Conservation (phyloP, 2,113 vertebrate species). For the Percina caprodes region DNA sequence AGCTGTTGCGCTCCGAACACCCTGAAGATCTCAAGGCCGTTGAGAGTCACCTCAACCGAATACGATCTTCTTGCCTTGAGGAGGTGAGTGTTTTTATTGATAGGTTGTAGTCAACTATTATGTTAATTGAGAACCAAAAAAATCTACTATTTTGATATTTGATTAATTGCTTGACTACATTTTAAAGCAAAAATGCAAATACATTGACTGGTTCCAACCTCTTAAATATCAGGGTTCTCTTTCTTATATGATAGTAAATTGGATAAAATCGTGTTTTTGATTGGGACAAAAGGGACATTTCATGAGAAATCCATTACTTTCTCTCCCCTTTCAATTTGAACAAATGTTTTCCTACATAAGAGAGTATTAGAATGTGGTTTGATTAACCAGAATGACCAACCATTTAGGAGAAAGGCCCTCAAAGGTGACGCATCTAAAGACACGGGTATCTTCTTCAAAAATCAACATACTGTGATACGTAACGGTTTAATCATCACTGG, state of each 20-base stretch:
- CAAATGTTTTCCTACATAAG: too few species aligned
- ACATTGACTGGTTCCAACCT: not conserved
- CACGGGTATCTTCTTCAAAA: not conserved
- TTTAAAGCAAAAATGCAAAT: not conserved
- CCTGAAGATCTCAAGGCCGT: conserved; percentile 83
- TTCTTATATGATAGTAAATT: not conserved
- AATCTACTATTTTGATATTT: not conserved
- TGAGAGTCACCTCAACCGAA: conserved; percentile 80
- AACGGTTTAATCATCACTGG: too few species aligned
- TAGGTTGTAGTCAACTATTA: not conserved
- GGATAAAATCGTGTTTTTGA: too few species aligned
- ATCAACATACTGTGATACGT: too few species aligned
- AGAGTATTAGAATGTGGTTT: not conserved
- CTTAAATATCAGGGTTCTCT: not conserved
- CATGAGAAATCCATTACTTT: too few species aligned
- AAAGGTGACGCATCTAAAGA: not conserved
- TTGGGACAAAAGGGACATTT: too few species aligned
- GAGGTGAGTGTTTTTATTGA: conserved; percentile 67
- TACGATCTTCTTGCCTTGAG: conserved; percentile 77
- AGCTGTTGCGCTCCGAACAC: conserved; percentile 81
- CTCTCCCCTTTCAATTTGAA: too few species aligned
- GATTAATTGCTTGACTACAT: not conserved
- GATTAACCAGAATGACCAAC: not conserved
- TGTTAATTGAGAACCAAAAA: not conserved
- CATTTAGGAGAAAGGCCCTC: not conserved